Conservation (phyloP, 2,113 vertebrate species). For the Oryzias javanicus region DNA sequence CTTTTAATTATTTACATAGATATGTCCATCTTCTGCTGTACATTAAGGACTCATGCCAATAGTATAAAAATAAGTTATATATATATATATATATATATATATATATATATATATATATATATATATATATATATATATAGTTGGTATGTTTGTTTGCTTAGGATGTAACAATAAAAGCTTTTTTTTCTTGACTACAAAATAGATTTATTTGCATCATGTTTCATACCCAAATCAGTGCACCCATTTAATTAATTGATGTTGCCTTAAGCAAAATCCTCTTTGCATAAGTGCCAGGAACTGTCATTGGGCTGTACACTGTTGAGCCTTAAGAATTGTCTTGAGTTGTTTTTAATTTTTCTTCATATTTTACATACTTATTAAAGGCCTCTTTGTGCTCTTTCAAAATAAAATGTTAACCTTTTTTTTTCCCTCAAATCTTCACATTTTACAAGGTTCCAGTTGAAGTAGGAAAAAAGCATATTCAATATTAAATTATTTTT, state of each 20-base stretch:
- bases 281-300: constrained; percentile 2
- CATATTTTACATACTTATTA: background rate
- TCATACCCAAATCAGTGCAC: background rate
- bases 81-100: too few species aligned
- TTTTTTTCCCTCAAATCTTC: constrained; percentile 10
- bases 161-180: too few species aligned
- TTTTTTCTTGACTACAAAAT: background rate
- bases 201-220: constrained; percentile 8
- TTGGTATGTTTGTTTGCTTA: too few species aligned
- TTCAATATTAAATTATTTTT: constrained; percentile 27
- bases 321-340: background rate
- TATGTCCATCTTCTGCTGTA: too few species aligned
- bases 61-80: too few species aligned
- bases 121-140: too few species aligned
- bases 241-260: constrained; percentile 10
- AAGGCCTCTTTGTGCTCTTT: background rate
- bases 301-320: constrained; percentile 2
- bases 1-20: too few species aligned
- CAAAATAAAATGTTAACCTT: constrained; percentile 27
- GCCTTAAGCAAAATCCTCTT: constrained; percentile 1
- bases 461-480: constrained; percentile 50
- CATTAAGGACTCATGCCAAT: too few species aligned
- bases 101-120: too few species aligned
- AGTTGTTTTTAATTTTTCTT: constrained; percentile 7
- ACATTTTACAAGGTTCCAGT: constrained; percentile 46